Percentiles rank a stretch among this genome's conserved stretches.
Conservation (phyloP, 2,888 invertebrate genomes). For the Scaptomyza caliginosa region DNA sequence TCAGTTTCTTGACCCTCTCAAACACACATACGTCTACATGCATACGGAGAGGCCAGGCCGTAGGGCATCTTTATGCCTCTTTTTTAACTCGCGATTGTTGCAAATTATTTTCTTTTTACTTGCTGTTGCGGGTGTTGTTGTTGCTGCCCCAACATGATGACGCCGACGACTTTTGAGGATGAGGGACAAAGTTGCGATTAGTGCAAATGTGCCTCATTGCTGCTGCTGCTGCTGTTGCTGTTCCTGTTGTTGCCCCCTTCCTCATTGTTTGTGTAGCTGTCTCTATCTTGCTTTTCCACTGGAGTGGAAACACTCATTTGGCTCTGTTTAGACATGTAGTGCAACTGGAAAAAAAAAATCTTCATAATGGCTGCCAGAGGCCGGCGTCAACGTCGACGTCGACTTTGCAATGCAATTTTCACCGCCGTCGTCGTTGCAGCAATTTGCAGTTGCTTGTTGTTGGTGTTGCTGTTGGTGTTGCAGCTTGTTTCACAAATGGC, state of each 20-base stretch:
- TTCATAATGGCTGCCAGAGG: constrained; percentile 76
- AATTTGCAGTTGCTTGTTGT: constrained; percentile 60
- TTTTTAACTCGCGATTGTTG: constrained; percentile 42
- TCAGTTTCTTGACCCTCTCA: constrained; percentile 40
- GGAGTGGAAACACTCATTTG: constrained; percentile 72
- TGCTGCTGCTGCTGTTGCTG: not conserved
- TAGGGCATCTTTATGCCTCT: constrained; percentile 59
- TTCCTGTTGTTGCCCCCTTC: not conserved
- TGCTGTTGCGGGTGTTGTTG: constrained; percentile 1
- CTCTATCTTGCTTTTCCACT: constrained; percentile 25
- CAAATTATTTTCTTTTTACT: constrained; percentile 58
- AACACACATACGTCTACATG: not conserved
- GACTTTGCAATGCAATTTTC: constrained; percentile 70
- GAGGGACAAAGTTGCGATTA: constrained; percentile 68
- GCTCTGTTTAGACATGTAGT: constrained; percentile 76
- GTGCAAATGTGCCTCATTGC: constrained; percentile 36
- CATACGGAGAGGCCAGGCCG: constrained; percentile 10
- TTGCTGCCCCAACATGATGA: constrained; percentile 20
- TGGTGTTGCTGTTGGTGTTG: constrained; percentile 45
- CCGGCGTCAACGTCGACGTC: constrained; percentile 40
- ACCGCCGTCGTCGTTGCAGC: constrained; percentile 51
- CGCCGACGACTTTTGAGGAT: constrained; percentile 25
- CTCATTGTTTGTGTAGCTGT: constrained; percentile 1
- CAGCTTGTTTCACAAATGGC: constrained; percentile 78
- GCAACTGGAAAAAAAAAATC: constrained; percentile 73